These are phyloP conservation scores for Ptychadena robeensis DNA, from an alignment of 2,797 vertebrate genomes.

Conservation along the genomic window DNA sequence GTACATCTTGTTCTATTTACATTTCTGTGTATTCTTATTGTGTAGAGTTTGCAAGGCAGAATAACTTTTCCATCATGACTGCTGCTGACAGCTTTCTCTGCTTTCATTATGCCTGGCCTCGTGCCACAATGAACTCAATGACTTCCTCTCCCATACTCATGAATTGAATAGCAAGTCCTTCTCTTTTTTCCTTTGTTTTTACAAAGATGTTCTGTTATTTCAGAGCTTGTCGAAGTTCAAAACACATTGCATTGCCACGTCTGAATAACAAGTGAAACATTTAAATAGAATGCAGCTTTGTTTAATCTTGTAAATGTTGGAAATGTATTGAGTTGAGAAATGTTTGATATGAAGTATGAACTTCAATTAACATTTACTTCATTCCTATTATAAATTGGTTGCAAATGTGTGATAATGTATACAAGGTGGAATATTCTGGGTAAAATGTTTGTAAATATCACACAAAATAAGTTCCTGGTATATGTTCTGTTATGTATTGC, in stretches of 20 bases:
- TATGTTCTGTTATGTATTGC: too few relatives aligned
- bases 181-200: neutral
- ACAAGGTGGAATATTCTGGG: neutral
- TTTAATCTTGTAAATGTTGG: neutral
- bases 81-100: conserved; percentile 18
- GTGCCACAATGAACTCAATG: conserved; percentile 3
- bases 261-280: neutral
- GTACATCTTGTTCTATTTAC: neutral
- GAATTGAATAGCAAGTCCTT: conserved; percentile 3
- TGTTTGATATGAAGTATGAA: neutral
- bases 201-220: neutral
- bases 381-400: neutral
- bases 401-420: neutral
- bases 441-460: neutral
- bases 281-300: neutral
- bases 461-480: neutral
- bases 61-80: conserved; percentile 18
- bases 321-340: neutral
- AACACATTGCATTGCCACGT: neutral
- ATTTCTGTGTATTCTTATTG: conserved; percentile 21
- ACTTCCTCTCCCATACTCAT: conserved; percentile 3
- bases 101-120: conserved; percentile 11
- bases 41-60: conserved; percentile 22
- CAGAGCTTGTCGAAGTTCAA: neutral
- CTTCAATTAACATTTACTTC: neutral